These are phyloP conservation scores for Ostrea edulis DNA, from an alignment of 1,140 invertebrate genomes.

Conservation along the genomic window DNA sequence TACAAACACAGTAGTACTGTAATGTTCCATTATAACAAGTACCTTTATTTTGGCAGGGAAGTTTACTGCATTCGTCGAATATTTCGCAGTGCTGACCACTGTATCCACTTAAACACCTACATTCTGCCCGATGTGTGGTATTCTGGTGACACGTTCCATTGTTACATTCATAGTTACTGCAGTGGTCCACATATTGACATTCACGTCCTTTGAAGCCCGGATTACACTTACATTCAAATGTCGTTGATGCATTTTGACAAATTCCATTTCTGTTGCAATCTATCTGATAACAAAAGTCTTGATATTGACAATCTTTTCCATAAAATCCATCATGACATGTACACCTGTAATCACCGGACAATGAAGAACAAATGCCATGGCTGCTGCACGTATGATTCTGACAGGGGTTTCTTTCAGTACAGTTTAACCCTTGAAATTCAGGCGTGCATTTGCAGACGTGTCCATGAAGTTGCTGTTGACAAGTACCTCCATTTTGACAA, in stretches of 20 bases:
- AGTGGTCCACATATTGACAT: not conserved
- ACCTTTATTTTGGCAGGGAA: constrained; percentile 24
- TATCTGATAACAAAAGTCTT: constrained; percentile 2
- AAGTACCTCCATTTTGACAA: constrained; percentile 31
- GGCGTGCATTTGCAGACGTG: not conserved
- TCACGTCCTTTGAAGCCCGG: not conserved
- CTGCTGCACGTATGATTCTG: not conserved
- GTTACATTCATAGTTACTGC: not conserved
- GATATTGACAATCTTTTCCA: constrained; percentile 7
- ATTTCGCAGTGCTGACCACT: constrained; percentile 23
- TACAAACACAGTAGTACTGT: constrained; percentile 9
- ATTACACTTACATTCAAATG: not conserved
- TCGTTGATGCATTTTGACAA: constrained; percentile 11
- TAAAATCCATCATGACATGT: not conserved
- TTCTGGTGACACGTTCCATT: not conserved
- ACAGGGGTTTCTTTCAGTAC: not conserved
- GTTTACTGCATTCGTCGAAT: not conserved
- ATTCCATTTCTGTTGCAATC: not conserved
- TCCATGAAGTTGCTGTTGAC: not conserved
- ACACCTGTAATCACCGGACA: not conserved
- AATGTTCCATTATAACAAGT: constrained; percentile 7
- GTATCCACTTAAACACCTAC: not conserved
- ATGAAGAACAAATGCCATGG: not conserved
- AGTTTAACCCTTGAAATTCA: constrained; percentile 31
- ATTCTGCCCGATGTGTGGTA: not conserved